These are phyloP conservation scores for Micromussa lordhowensis DNA, from an alignment of 92 coral and sea anemone species.

Conservation along the genomic window DNA sequence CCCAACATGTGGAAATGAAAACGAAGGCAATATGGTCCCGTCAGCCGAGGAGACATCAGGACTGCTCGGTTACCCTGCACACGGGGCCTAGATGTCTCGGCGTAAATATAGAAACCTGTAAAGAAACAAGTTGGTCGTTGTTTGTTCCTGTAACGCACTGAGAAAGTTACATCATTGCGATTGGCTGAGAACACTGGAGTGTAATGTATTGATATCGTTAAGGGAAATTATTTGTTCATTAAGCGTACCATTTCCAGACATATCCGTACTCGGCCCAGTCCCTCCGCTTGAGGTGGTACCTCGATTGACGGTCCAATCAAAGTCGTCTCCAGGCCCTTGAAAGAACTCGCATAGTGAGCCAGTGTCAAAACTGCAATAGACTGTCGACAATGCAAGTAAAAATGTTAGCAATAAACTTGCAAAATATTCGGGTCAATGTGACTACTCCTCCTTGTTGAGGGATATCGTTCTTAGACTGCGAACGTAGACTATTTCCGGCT, in stretches of 20 bases:
- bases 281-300: slow-evolving; percentile 29
- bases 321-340: slow-evolving; percentile 34
- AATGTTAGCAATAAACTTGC: background rate
- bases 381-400: slow-evolving; percentile 14
- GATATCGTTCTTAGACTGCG: too few relatives aligned
- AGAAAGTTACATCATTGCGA: too few relatives aligned
- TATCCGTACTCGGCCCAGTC: slow-evolving; percentile 52
- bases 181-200: too few relatives aligned
- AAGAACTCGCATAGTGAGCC: slow-evolving; percentile 21
- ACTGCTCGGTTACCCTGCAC: slow-evolving; percentile 10
- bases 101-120: slow-evolving; percentile 38
- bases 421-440: background rate
- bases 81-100: slow-evolving; percentile 38
- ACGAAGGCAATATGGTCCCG: slow-evolving; percentile 33
- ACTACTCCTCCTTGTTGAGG: background rate
- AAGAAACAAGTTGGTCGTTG: background rate
- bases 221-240: background rate
- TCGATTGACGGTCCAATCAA: slow-evolving; percentile 39
- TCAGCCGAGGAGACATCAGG: slow-evolving; percentile 23
- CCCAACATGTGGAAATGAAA: slow-evolving; percentile 48
- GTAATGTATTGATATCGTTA: too few relatives aligned
- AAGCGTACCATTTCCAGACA: slow-evolving; percentile 36
- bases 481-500: too few relatives aligned
- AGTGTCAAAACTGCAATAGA: slow-evolving; percentile 42
- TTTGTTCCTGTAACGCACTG: background rate